phyloP scores from a whole-genome alignment of 2,113 vertebrate species.

The Cricetomys ansorgei region DNA sequence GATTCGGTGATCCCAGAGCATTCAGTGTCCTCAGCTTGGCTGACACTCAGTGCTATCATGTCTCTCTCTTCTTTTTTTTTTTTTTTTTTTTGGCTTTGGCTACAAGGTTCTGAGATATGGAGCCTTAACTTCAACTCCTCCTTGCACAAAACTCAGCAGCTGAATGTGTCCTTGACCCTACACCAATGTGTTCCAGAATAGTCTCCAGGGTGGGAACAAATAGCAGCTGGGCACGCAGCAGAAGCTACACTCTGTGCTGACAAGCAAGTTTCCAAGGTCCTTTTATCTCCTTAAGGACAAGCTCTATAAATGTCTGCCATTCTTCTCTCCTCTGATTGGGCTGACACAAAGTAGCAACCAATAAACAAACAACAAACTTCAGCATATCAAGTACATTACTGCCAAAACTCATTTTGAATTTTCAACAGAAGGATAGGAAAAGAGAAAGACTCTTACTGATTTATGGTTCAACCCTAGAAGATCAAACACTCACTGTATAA shows the following conservation, averaged over 20 bases:
- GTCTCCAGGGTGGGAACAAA: not conserved
- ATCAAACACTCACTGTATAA: not conserved
- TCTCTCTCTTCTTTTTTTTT: not conserved
- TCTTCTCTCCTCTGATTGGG: not conserved
- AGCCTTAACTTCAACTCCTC: not conserved
- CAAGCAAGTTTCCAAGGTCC: not conserved
- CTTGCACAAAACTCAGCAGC: not conserved
- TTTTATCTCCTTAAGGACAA: not conserved
- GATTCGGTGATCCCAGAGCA: not conserved
- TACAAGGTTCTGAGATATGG: not conserved
- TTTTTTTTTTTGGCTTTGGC: not conserved
- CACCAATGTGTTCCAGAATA: not conserved
- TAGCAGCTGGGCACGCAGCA: not conserved
- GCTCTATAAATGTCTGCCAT: not conserved
- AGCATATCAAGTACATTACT: not conserved
- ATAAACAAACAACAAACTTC: not conserved
- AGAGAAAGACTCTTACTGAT: not conserved
- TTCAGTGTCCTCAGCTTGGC: not conserved
- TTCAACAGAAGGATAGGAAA: not conserved
- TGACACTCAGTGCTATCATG: not conserved
- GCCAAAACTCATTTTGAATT: not conserved
- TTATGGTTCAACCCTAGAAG: not conserved
- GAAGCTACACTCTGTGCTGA: not conserved
- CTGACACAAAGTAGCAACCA: not conserved
- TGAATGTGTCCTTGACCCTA: not conserved